phyloP scores from a whole-genome alignment of 2,113 vertebrate species.

The Labrus mixtus region DNA sequence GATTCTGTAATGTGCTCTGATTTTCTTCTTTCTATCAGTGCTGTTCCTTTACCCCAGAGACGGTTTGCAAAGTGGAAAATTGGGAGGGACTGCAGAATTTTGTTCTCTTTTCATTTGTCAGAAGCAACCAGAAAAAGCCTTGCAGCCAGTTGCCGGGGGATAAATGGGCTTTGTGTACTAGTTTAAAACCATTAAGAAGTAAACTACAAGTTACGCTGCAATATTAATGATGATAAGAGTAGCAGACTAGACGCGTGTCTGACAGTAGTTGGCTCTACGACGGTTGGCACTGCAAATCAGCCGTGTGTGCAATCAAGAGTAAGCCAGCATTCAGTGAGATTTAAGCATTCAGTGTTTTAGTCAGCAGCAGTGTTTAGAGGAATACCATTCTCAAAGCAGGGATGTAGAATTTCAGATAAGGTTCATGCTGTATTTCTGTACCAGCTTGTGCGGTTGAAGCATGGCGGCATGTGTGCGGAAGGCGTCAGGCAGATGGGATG shows the following conservation, averaged over 20 bases:
- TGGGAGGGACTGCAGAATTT: conserved; percentile 31
- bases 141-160: conserved; percentile 23
- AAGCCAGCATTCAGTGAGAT: conserved; percentile 13
- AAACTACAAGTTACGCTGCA: conserved; percentile 25
- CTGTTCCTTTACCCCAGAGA: conserved; percentile 24
- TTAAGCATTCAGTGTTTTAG: conserved; percentile 35
- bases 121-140: conserved; percentile 36
- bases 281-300: background rate
- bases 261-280: conserved; percentile 6
- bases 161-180: conserved; percentile 31
- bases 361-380: conserved; percentile 5
- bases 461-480: conserved; percentile 67
- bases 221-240: conserved; percentile 34
- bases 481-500: conserved; percentile 79
- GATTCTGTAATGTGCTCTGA: conserved; percentile 15
- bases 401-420: conserved; percentile 41
- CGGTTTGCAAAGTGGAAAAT: conserved; percentile 46
- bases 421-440: conserved; percentile 3
- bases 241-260: conserved; percentile 13
- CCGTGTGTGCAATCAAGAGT: background rate
- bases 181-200: conserved; percentile 43
- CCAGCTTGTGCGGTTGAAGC: conserved; percentile 59
- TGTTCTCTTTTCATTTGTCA: conserved; percentile 50
- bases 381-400: conserved; percentile 8
- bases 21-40: background rate